phyloP scores from a whole-genome alignment of 2,797 vertebrate genomes.

The Poecilia picta region DNA sequence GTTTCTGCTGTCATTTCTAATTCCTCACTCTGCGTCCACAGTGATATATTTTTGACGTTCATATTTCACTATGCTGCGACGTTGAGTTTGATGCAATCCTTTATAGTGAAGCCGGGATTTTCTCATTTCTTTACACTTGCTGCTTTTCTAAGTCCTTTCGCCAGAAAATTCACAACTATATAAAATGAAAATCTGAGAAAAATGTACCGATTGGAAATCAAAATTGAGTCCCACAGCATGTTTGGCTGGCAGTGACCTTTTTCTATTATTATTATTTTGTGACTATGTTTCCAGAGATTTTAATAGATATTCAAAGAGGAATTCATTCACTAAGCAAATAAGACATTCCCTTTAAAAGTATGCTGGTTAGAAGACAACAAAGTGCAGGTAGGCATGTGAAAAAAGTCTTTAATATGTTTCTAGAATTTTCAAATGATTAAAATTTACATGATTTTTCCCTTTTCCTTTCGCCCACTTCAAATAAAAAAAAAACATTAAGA shows the following conservation, averaged over 20 bases:
- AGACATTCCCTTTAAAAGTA: neutral
- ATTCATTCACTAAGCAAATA: constrained; percentile 1
- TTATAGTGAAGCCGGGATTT: constrained; percentile 6
- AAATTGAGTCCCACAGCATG: constrained; percentile 3
- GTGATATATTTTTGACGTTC: constrained; percentile 10
- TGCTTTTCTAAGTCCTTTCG: neutral
- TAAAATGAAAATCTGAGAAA: neutral
- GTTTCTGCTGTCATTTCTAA: constrained; percentile 27
- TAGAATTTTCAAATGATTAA: constrained; percentile 2
- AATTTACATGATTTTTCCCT: constrained; percentile 1
- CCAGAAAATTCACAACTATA: neutral
- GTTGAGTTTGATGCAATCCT: neutral
- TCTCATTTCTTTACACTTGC: constrained; percentile 6
- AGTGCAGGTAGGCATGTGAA: neutral
- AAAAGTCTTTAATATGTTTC: neutral
- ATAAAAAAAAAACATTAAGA: neutral
- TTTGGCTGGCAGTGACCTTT: constrained; percentile 2
- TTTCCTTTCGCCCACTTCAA: neutral
- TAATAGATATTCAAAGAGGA: neutral
- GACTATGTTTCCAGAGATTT: neutral
- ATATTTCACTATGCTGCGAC: constrained; percentile 8
- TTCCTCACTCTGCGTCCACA: neutral
- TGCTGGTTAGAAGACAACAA: neutral
- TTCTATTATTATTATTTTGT: neutral
- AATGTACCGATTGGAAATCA: neutral